Conservation (phyloP, 1,140 invertebrate genomes). For the Proales similis region DNA sequence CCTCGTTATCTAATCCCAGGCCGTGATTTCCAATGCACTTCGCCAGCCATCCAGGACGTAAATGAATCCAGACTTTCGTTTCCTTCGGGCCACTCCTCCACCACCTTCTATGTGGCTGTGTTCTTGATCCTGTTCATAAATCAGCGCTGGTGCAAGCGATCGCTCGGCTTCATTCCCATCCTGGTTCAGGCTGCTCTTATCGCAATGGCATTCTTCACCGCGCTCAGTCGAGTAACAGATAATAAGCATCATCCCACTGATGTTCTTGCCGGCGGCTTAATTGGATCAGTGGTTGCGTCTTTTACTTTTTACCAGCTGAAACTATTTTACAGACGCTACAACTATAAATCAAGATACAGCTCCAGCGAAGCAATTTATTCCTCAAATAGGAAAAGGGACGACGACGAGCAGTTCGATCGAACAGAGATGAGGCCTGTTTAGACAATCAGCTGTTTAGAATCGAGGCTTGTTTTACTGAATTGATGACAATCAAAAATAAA, state of each 20-base stretch:
- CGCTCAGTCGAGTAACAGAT: conserved; percentile 71
- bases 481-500: no score
- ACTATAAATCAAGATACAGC: conserved; percentile 7
- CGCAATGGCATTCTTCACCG: conserved; percentile 20
- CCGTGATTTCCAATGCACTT: conserved; percentile 49
- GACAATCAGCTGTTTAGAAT: no score
- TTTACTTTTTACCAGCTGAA: conserved; percentile 23
- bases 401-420: no score
- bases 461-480: no score
- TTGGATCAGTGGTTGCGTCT: conserved; percentile 58
- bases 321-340: background rate
- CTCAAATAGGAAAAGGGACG: no score
- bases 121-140: conserved; percentile 23
- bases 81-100: conserved; percentile 59
- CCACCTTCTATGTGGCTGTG: conserved; percentile 43
- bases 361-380: no score
- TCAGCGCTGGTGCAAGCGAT: background rate
- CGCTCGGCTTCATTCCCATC: background rate
- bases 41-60: conserved; percentile 39
- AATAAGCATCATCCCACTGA: conserved; percentile 89
- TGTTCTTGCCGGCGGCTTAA: conserved; percentile 59
- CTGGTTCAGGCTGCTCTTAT: conserved; percentile 8
- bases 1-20: conserved; percentile 46
- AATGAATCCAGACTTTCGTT: conserved; percentile 55
- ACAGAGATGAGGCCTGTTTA: no score